Evolutionary conservation across 2,797 vertebrate genomes (phyloP), one percentile per base, ranked within the genome.

Genomic region (Anisognathus igniventris): DNA sequence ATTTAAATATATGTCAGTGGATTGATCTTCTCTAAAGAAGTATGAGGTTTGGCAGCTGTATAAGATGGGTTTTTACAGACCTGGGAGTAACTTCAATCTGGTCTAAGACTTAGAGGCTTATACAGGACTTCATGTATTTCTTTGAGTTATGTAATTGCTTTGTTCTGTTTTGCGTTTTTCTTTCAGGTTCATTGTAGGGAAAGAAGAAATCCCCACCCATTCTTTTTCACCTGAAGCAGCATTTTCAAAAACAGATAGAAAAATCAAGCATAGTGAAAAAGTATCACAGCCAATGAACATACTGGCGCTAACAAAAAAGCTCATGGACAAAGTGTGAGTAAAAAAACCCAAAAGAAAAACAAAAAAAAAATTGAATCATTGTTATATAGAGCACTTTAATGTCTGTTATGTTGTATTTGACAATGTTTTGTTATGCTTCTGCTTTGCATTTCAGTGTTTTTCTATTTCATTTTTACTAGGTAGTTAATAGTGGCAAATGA

Each of bases 141-240:
- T 88, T 39, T 22, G 23, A 70, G 17, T 60, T 92, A 51, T 58
- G 5, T 72, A 88, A 68, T 44, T 77, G 6, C 18, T 45, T 74
- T 76, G 16, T 25, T 82, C 21, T 70, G 12, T 10, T 79, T 22
- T 71, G 8, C 21, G 30, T 64, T 65, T 85, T 92, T 64, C 72
- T 65, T 97, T 68, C 75, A 99, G 99, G 95, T 99, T 99, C 96
- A 99, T 99, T 88, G 98, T 99, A 47, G 99, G 99, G 20, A 99
- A 99, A 95, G 99, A 99, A 97, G 99, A 99, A 98, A 99, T 99
- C 64, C 99, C 99, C 30, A 98, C 98, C 92, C 98, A 99, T 93
- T 98, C 98, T 9, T 96, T 96, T 64, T 91, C 95, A 71, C 97
- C 98, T 66, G 99, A 99, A 86, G 89, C 95, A 53, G 88, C 86